A percentile compares a stretch with the other conserved stretches of the same genome.
phyloP scores from a whole-genome alignment of 2,888 invertebrate genomes.

The Drosophila sordidapex region DNA sequence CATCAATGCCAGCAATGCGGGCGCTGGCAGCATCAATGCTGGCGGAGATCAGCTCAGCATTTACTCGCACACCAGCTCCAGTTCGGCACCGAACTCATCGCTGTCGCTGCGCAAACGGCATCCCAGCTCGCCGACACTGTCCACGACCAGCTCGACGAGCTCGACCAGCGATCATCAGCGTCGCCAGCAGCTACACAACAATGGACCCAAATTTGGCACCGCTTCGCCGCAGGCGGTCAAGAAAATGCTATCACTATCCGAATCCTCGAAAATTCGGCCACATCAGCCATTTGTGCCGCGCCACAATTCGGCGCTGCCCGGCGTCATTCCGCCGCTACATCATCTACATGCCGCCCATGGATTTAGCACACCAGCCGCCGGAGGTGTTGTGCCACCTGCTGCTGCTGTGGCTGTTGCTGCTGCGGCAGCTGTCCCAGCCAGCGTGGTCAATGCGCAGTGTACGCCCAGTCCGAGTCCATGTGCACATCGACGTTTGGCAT shows the following conservation, averaged over 20 bases:
- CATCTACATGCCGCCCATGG: slow-evolving; percentile 76
- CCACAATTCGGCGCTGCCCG: slow-evolving; percentile 85
- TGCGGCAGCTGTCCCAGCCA: slow-evolving; percentile 29
- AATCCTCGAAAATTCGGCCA: slow-evolving; percentile 94
- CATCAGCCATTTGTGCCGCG: slow-evolving; percentile 90
- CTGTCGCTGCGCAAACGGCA: slow-evolving; percentile 90
- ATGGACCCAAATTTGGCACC: slow-evolving; percentile 89
- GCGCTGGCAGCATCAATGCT: slow-evolving; percentile 74
- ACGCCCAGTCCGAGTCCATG: slow-evolving; percentile 85
- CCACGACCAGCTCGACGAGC: slow-evolving; percentile 96
- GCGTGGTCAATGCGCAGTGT: slow-evolving; percentile 62
- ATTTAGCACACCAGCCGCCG: slow-evolving; percentile 56
- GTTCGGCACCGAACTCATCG: slow-evolving; percentile 86
- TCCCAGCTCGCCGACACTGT: slow-evolving; percentile 96
- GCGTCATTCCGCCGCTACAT: slow-evolving; percentile 86
- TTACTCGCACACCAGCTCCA: slow-evolving; percentile 83
- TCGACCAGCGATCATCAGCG: slow-evolving; percentile 87
- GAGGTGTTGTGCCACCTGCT: slow-evolving; percentile 39
- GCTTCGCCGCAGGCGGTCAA: slow-evolving; percentile 98
- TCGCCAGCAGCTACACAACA: slow-evolving; percentile 72
- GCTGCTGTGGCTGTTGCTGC: slow-evolving; percentile 36
- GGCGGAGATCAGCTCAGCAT: slow-evolving; percentile 86
- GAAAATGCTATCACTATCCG: slow-evolving; percentile 96
- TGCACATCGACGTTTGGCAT: slow-evolving; percentile 88
- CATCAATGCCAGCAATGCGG: slow-evolving; percentile 69